Conservation (phyloP, 1,140 invertebrate genomes). For the Grapholita molesta region DNA sequence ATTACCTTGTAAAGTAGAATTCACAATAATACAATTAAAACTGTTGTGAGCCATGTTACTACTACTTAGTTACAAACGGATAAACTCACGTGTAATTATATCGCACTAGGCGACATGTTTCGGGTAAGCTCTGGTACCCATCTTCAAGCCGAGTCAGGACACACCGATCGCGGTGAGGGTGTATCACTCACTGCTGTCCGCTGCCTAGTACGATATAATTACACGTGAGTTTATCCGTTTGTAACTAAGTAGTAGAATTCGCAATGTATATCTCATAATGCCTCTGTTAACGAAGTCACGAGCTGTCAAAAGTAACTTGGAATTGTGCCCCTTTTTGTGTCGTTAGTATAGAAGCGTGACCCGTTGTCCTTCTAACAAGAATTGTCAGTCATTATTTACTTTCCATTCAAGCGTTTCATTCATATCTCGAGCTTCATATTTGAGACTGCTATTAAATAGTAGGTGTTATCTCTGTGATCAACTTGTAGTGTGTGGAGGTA, state of each 20-base stretch:
- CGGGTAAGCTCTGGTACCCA: no score
- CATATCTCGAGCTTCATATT: background rate
- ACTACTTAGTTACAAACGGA: no score
- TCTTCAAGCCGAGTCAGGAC: no score
- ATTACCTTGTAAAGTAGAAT: background rate
- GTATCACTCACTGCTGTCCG: no score
- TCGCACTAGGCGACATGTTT: no score
- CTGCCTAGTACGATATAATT: no score
- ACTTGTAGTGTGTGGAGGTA: background rate
- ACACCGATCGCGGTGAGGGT: no score
- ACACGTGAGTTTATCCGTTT: no score
- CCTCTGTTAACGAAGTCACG: background rate
- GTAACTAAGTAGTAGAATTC: no score
- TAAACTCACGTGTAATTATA: no score
- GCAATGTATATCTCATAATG: background rate
- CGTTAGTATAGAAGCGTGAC: slow-evolving; percentile 13
- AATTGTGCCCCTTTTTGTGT: background rate
- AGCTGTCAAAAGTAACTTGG: background rate
- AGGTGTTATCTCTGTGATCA: background rate
- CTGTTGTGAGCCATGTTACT: no score
- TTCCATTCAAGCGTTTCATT: slow-evolving; percentile 15
- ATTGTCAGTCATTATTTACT: slow-evolving; percentile 3
- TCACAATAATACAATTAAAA: no score
- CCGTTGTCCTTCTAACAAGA: slow-evolving; percentile 12
- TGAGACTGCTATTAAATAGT: background rate